A percentile compares a stretch with the other conserved stretches of the same genome.
phyloP scores from a whole-genome alignment of 2,888 invertebrate species.

The Campoplex capitator region DNA sequence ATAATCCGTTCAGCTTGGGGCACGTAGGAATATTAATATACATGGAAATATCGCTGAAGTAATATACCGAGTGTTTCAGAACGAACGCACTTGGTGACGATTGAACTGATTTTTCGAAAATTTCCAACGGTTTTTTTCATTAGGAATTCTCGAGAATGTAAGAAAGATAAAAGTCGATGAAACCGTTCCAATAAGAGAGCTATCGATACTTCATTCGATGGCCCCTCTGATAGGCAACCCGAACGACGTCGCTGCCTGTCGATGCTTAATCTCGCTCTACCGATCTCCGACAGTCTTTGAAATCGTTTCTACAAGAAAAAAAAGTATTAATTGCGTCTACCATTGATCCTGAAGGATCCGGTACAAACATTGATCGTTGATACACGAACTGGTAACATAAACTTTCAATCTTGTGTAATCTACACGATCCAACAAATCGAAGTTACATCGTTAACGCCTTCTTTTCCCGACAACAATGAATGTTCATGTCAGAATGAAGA shows the following conservation, averaged over 20 bases:
- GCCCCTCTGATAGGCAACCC: neutral
- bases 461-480: neutral
- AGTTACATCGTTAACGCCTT: neutral
- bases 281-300: neutral
- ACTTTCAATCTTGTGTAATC: neutral
- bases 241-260: neutral
- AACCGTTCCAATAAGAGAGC: neutral
- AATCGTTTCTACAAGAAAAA: neutral
- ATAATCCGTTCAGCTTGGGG: constrained; percentile 21
- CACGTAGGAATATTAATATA: constrained; percentile 20
- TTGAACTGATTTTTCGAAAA: too few species aligned
- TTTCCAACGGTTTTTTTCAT: neutral
- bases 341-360: neutral
- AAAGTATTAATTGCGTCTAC: neutral
- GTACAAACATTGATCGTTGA: neutral
- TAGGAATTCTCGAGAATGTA: neutral
- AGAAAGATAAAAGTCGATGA: neutral
- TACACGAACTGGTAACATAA: neutral
- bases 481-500: neutral
- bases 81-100: neutral
- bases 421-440: neutral
- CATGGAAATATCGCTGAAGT: constrained; percentile 9
- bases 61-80: constrained; percentile 8
- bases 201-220: neutral
- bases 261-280: neutral